Base-by-base conservation (phyloP, 2,113 vertebrate genomes). In the Cygnus atratus region DNA sequence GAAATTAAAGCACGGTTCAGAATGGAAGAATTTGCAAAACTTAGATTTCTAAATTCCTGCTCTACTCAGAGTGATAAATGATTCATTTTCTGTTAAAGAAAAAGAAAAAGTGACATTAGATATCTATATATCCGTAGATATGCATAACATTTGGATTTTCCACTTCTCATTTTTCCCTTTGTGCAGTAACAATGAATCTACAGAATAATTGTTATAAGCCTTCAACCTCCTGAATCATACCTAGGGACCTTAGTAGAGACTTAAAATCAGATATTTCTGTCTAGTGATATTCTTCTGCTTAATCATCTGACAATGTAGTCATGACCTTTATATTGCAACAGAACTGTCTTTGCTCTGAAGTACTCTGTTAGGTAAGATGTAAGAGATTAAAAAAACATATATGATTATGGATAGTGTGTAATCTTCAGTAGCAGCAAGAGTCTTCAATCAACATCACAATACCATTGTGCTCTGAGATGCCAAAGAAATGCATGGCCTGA, bases 1-100 rank as follows among this genome's bases (percentile, higher is more conserved):
- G 78, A 94, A 96, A 92, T 75, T 57, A 93, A 95, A 96, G 88
- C 88, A 90, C 84, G 87, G 90, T 86, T 96, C 59, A 9, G 48
- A 92, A 72, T 84, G 76, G 52, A 80, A 88, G 65, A 93, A 90
- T 94, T 58, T 68, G 3, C 33, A 93, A 93, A 91, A 83, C 55
- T 90, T 84, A 74, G 82, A 88, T 88, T 95, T 96, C 76, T 68
- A 93, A 88, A 90, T 86, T 96, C 52, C 26, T 90, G 6, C 37
- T 91, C 75, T 86, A 39, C 46, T 82, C 35, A 43, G 10, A 88
- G 43, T 77, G n/a, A 85, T 44, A 85, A 85, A 87, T 76, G 46
- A 85, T 74, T 67, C 16, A 33, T 92, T 58, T 88, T 86, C 43
- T 52, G 15, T 67, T 48, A 48, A 48, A 48, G 46, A 19, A 48